Evolutionary conservation across 2,797 vertebrate species (phyloP), one percentile per base, ranked within the genome.

Genomic region (Kryptolebias ocellatus): DNA sequence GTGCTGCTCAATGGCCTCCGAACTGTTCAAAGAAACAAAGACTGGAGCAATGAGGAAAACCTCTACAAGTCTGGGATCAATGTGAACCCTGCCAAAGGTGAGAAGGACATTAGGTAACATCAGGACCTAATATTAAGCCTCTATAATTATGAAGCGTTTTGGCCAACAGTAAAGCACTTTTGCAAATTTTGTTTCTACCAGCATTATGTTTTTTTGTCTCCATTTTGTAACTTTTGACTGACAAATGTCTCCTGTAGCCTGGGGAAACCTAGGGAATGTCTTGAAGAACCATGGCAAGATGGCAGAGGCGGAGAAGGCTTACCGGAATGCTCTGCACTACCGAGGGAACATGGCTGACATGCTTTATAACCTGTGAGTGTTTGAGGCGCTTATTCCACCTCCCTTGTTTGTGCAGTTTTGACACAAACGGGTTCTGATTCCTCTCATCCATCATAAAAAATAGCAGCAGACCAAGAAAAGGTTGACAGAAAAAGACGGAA

Each of bases 331-430:
- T 84, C 95, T 99, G 89, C 96, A 96, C 92, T 98, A 98, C 92
- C 94, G 98, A 70, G 96, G 98, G 88, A 99, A 99, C 94, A 99
- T 99, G 98, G 98, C 98, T 47, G 98, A 99, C 93, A 99, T 99
- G 98, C 95, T 99, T 86, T 99, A 99, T 88, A 99, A 99, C 93
- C 93, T 99, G 98, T 99, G 90, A 98, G 98, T 98, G 71, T 47
- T 9, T 93, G 90, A 70, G 80, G 92, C 34, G 91, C 92, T 58
- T 1, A 2, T 3, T 28, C 39, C 53, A 3, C 47, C 29, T 16
- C 15, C 27, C 52, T 29, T 61, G 57, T 72, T 72, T 62, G 57
- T 64, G 29, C 47, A 66, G 66, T 69, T 75, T 53, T 37, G 66
- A 75, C 61, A 70, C 24, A 2, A 69, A 68, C n/a, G 0, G 39